phyloP scores from a whole-genome alignment of 2,113 vertebrate species.

The Sprattus sprattus region DNA sequence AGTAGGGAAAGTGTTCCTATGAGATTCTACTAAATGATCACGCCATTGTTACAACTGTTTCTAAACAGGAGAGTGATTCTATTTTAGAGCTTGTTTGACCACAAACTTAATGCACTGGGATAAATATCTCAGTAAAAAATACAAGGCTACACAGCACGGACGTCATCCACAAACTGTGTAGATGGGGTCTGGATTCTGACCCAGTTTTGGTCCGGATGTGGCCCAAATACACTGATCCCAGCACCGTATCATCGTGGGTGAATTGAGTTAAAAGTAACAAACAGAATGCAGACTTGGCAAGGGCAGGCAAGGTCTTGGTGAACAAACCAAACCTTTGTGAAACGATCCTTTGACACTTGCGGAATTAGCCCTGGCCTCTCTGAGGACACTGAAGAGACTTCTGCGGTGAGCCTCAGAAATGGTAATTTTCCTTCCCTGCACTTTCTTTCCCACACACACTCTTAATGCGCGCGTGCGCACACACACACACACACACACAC shows the following conservation, averaged over 20 bases:
- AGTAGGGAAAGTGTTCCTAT: too few species aligned
- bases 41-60: not conserved
- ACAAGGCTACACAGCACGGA: not conserved
- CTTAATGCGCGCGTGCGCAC: too few species aligned
- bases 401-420: not conserved
- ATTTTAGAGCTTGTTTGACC: not conserved
- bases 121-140: not conserved
- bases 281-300: not conserved
- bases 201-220: not conserved
- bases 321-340: not conserved
- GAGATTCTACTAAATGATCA: too few species aligned
- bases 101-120: not conserved
- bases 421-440: not conserved
- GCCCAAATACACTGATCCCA: not conserved
- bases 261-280: not conserved
- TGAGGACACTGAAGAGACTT: not conserved
- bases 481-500: too few species aligned
- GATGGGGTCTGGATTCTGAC: too few species aligned
- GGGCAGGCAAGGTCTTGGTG: not conserved
- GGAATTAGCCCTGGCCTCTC: not conserved
- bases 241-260: not conserved
- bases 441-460: not conserved
- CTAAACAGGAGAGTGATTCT: not conserved
- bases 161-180: too few species aligned
- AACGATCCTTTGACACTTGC: not conserved